Evolutionary conservation across 2,888 invertebrate species (phyloP).

Genomic region (Drosophila peninsularis): DNA sequence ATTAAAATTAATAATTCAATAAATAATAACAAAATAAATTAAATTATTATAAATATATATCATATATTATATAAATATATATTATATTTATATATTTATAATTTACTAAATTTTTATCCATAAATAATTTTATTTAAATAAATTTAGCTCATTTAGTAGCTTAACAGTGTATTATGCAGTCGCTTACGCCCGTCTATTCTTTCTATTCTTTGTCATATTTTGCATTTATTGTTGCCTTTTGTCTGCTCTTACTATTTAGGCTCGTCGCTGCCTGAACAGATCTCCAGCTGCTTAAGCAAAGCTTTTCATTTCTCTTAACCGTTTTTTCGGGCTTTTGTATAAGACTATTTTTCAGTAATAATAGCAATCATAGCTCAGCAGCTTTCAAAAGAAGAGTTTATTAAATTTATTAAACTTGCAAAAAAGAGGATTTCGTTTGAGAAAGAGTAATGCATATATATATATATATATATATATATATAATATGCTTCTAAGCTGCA

Average conservation of each 20-base stretch:
- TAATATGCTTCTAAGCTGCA: not conserved
- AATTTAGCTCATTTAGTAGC: no score
- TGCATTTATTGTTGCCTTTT: constrained; percentile 24
- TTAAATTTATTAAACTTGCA: not conserved
- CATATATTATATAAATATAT: no score
- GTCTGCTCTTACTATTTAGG: constrained; percentile 15
- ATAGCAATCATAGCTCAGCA: not conserved
- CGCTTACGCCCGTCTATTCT: not conserved
- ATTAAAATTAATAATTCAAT: no score
- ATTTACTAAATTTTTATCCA: no score
- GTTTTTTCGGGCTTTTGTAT: not conserved
- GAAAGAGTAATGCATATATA: not conserved
- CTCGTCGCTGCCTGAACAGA: not conserved
- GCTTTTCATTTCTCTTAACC: constrained; percentile 8
- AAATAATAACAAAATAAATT: no score
- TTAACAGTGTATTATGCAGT: not conserved
- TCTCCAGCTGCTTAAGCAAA: not conserved
- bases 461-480: not conserved
- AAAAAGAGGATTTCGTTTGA: not conserved
- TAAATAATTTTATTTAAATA: no score
- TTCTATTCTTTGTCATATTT: constrained; percentile 9
- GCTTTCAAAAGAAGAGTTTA: not conserved
- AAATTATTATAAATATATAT: no score
- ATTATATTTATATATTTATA: no score
- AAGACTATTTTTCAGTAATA: not conserved